phyloP scores from a whole-genome alignment of 2,797 vertebrate genomes.

The Chloroceryle amazona region DNA sequence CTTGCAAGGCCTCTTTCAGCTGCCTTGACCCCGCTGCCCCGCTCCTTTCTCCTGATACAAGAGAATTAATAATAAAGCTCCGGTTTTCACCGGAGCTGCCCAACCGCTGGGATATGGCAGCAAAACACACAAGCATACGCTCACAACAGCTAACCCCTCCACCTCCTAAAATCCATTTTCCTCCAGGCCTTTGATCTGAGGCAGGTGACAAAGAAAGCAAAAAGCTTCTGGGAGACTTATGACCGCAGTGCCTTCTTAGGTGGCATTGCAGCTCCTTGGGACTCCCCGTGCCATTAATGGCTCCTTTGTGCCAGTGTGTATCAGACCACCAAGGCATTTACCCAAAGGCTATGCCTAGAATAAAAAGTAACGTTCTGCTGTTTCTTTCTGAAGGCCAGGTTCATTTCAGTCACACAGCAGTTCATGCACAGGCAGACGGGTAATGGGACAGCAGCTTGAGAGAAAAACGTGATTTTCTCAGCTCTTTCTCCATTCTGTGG shows the following conservation, averaged over 20 bases:
- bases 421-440: not conserved
- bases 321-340: conserved; percentile 49
- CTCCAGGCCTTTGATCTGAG: conserved; percentile 57
- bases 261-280: not conserved
- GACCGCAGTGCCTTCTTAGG: not conserved
- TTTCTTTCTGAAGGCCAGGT: conserved; percentile 24
- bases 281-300: not conserved
- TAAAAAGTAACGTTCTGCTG: conserved; percentile 17
- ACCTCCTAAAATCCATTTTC: conserved; percentile 35
- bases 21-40: conserved; percentile 56
- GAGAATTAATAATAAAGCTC: conserved; percentile 60
- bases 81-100: not conserved
- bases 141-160: conserved; percentile 38
- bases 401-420: not conserved
- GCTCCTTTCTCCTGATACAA: conserved; percentile 60
- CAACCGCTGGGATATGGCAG: not conserved
- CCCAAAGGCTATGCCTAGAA: conserved; percentile 31
- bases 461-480: not conserved
- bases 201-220: conserved; percentile 67
- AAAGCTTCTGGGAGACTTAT: conserved; percentile 29
- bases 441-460: not conserved
- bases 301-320: conserved; percentile 17
- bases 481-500: not conserved
- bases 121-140: not conserved
- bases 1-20: conserved; percentile 54